phyloP scores from a whole-genome alignment of 2,797 vertebrate genomes.

The Halcyon chelicuti region DNA sequence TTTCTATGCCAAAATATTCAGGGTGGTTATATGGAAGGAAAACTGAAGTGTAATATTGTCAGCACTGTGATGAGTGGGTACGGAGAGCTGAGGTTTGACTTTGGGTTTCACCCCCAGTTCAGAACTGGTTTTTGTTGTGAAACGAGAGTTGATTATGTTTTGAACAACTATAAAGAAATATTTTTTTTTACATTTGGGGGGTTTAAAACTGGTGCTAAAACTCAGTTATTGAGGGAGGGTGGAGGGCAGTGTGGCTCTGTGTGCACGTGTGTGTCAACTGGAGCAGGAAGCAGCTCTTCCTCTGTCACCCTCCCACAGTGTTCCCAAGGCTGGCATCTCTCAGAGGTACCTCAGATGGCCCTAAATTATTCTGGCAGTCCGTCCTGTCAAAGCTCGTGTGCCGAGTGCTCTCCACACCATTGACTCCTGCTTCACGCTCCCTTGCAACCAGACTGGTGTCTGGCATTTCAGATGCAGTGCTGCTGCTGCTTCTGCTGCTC shows the following conservation, averaged over 20 bases:
- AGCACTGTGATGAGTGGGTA: neutral
- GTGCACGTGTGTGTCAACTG: accelerated
- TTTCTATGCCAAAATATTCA: neutral
- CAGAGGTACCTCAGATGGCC: neutral
- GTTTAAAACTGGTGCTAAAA: neutral
- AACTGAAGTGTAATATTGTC: neutral
- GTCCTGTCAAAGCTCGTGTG: neutral
- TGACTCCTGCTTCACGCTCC: neutral
- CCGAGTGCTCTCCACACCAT: neutral
- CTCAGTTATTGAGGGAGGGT: accelerated
- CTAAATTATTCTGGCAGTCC: neutral
- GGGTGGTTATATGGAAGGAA: neutral
- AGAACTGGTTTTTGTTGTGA: neutral
- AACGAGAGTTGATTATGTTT: neutral
- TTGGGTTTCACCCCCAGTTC: neutral
- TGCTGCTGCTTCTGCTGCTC: neutral
- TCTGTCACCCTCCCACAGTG: neutral
- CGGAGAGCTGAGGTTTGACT: neutral
- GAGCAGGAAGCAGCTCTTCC: neutral
- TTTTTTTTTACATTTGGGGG: neutral
- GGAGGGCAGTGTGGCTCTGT: neutral
- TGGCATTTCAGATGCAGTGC: neutral
- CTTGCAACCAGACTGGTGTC: neutral
- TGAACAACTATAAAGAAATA: neutral
- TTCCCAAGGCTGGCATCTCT: neutral